These are phyloP conservation scores for Enteromius radiatus DNA, from an alignment of 2,797 vertebrate genomes.

Conservation along the genomic window DNA sequence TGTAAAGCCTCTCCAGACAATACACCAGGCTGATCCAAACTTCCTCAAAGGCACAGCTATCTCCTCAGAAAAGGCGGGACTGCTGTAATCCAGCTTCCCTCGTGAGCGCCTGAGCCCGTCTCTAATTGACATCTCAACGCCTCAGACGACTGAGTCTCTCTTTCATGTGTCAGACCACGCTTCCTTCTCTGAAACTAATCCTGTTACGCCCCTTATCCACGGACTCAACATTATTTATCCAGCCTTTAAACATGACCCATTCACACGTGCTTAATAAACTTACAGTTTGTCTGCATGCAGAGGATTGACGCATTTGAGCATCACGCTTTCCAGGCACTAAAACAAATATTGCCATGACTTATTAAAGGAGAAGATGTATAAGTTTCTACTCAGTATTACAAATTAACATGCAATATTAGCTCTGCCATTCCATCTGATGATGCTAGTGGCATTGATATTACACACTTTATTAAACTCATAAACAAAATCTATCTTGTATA, in stretches of 20 bases:
- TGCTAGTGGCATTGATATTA: not conserved
- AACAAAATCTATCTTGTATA: not conserved
- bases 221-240: constrained; percentile 1
- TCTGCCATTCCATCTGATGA: not conserved
- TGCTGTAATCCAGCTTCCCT: constrained; percentile 42
- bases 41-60: not conserved
- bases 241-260: not conserved
- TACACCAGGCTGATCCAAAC: constrained; percentile 15
- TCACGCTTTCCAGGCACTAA: not conserved
- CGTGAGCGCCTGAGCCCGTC: not conserved
- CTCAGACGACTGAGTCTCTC: constrained; percentile 17
- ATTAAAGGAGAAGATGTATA: not conserved
- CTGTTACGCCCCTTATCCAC: constrained; percentile 30
- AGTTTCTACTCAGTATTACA: not conserved
- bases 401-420: not conserved
- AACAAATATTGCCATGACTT: not conserved
- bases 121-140: constrained; percentile 32
- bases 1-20: not conserved
- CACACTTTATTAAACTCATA: not conserved
- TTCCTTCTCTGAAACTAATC: constrained; percentile 39
- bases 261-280: not conserved
- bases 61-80: not conserved
- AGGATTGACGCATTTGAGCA: not conserved
- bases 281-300: not conserved
- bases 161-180: constrained; percentile 36